Evolutionary conservation across 2,113 vertebrate genomes (phyloP), one percentile per base, ranked within the genome.

Genomic region (Halichoeres trimaculatus): DNA sequence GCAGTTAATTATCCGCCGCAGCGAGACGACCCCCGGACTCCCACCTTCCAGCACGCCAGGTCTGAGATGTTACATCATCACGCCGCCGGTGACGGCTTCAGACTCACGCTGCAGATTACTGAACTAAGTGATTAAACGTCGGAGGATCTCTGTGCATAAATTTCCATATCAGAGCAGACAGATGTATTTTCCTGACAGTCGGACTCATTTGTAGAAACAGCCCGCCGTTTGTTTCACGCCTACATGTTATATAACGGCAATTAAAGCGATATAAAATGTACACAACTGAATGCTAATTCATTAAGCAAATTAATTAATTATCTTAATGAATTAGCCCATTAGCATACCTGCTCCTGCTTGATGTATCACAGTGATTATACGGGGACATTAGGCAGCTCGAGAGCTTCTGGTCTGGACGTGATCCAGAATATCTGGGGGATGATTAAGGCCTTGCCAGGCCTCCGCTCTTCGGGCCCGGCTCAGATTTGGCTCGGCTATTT

Each of bases 331-430:
- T 80, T 58, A 61, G 36, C 0, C 23, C 34, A 80, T 86, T 85
- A 80, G 56, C 63, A 73, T 80, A 69, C 76, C 61, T 19, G 54
- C 58, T 75, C 57, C 17, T 61, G 74, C 62, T 77, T 72, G 82
- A 89, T 70, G 70, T 59, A 83, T 84, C 60, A 64, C 36, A 65
- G 76, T 74, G 75, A 89, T 83, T 78, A 83, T 57, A 10, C 22
- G 38, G 43, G 56, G 61, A 74, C 69, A 63, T 74, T 69, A 67
- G 40, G 47, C 40, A 61, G 70, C 79, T 74, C 59, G 20, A 77
- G 53, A 67, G 77, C 26, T 55, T 80, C 60, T 34, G 65, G 58
- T 78, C 80, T 84, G 78, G 78, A 84, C 0, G 12, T 24, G 40
- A 74, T 78, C 80, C 85, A 87, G 73, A 54, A 71, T 82, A 60